A percentile compares a stretch with the other conserved stretches of the same genome.
Evolutionary conservation across 2,888 invertebrate species (phyloP).

Genomic region (Limnephilus marmoratus): DNA sequence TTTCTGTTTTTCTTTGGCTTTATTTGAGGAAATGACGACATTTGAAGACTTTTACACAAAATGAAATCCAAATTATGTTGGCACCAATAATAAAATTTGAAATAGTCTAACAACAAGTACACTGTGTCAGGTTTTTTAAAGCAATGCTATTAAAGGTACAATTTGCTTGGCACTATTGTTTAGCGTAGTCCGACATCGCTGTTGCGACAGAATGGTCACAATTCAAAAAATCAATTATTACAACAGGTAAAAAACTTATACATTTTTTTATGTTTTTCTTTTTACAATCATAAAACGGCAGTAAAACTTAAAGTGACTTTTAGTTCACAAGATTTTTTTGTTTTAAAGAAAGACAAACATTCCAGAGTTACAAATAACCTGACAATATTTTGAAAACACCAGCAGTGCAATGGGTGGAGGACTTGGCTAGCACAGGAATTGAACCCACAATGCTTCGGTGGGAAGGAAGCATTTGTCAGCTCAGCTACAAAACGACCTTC

Average conservation of each 20-base stretch:
- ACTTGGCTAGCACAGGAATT: no score
- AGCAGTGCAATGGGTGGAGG: no score
- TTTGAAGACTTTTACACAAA: not conserved
- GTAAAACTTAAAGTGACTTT: not conserved
- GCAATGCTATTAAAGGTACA: not conserved
- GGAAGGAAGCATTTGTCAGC: no score
- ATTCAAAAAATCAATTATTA: not conserved
- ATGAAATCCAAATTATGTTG: not conserved
- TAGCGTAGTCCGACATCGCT: not conserved
- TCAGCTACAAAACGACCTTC: no score
- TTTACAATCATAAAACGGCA: not conserved
- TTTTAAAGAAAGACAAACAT: no score
- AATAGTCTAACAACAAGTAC: not conserved
- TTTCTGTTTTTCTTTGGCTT: slow-evolving; percentile 55
- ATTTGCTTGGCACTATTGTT: not conserved
- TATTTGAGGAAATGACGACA: slow-evolving; percentile 56
- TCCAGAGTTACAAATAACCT: no score
- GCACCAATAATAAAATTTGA: not conserved
- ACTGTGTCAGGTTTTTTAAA: not conserved
- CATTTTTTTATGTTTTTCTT: not conserved
- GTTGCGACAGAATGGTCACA: not conserved
- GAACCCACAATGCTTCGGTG: no score
- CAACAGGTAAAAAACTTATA: not conserved
- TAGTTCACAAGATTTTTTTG: not conserved
- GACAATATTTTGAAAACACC: no score